Conservation (phyloP, 2,113 vertebrate genomes). For the Alosa alosa region DNA sequence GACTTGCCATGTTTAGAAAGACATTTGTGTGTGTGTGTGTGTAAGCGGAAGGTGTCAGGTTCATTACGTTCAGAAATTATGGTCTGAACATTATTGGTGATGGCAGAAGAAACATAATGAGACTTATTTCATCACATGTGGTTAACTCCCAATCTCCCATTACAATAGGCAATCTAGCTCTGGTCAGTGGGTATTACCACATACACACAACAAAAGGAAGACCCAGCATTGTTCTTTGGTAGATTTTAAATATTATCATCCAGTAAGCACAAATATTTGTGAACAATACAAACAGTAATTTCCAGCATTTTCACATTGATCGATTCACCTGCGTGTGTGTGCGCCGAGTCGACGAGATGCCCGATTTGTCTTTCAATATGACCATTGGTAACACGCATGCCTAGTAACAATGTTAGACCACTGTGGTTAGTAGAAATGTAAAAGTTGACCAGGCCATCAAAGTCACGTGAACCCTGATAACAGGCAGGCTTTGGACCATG, state of each 20-base stretch:
- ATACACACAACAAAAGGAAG: not conserved
- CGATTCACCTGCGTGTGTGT: not conserved
- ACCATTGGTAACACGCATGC: not conserved
- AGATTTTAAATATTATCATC: not conserved
- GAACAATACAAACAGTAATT: not conserved
- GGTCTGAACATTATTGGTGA: too few species aligned
- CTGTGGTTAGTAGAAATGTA: not conserved
- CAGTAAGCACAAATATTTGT: conserved; percentile 2
- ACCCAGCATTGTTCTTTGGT: not conserved
- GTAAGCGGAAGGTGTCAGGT: too few species aligned
- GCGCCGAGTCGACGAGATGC: not conserved
- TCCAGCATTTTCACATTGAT: not conserved
- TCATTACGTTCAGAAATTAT: too few species aligned
- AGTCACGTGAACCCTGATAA: not conserved
- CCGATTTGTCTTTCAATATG: not conserved
- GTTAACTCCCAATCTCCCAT: too few species aligned
- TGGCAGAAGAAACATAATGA: too few species aligned
- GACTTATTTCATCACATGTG: too few species aligned
- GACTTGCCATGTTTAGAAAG: too few species aligned
- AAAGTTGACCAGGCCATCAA: not conserved
- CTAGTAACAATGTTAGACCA: not conserved
- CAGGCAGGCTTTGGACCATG: not conserved
- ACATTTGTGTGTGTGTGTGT: too few species aligned
- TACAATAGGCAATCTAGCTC: too few species aligned
- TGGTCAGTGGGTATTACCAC: too few species aligned